phyloP scores from a whole-genome alignment of 2,113 vertebrate genomes.

The Pterocles orientalis region DNA sequence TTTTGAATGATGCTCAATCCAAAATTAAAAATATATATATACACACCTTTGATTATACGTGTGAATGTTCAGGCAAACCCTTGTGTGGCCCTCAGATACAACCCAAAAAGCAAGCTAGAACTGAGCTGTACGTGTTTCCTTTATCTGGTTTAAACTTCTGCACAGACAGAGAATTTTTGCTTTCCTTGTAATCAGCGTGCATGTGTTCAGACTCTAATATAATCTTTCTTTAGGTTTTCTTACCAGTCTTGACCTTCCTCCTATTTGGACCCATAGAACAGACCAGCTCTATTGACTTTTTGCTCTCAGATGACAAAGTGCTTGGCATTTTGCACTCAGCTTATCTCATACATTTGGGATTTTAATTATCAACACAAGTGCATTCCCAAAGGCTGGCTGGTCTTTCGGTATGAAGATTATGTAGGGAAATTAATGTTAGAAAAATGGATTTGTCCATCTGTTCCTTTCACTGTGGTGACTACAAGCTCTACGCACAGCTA shows the following conservation, averaged over 20 bases:
- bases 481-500: background rate
- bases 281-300: background rate
- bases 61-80: background rate
- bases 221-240: background rate
- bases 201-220: background rate
- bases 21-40: background rate
- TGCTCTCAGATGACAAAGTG: background rate
- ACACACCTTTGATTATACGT: background rate
- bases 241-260: background rate
- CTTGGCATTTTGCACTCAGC: background rate
- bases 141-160: background rate
- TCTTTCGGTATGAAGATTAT: background rate
- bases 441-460: background rate
- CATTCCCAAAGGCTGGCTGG: background rate
- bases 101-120: background rate
- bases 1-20: background rate
- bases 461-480: background rate
- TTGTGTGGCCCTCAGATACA: background rate
- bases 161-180: background rate
- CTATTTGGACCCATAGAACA: background rate
- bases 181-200: background rate
- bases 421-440: background rate
- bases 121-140: background rate
- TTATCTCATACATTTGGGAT: constrained; percentile 7
- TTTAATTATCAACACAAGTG: constrained; percentile 22